phyloP scores from a whole-genome alignment of 2,888 invertebrate species.

The Aphodius sticticus region DNA sequence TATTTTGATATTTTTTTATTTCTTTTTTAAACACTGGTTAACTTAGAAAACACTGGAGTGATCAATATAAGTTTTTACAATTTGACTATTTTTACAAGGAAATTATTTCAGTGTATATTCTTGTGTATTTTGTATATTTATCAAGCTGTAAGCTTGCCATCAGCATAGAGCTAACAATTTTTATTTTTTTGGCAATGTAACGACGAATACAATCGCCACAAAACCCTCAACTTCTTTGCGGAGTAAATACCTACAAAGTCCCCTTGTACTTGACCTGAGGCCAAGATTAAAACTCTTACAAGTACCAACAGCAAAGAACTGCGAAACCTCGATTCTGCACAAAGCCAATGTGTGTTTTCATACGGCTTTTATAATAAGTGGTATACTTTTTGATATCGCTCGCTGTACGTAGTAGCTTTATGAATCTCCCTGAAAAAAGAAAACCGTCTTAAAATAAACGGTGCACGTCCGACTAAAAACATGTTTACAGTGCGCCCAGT shows the following conservation, averaged over 20 bases:
- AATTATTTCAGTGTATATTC: too few relatives aligned
- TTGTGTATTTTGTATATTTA: too few relatives aligned
- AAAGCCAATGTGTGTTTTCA: background rate
- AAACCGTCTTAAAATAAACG: background rate
- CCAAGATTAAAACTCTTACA: background rate
- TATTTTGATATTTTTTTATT: too few relatives aligned
- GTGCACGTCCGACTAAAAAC: background rate
- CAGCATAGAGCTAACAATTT: too few relatives aligned
- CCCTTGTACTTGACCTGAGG: background rate
- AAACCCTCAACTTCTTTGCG: background rate
- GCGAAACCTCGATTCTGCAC: background rate
- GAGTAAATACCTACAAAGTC: background rate
- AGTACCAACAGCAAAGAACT: background rate
- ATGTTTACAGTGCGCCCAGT: background rate
- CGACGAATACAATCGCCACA: background rate
- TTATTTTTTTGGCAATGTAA: background rate
- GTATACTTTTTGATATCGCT: background rate
- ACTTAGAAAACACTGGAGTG: too few relatives aligned
- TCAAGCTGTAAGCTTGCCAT: too few relatives aligned
- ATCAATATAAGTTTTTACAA: too few relatives aligned
- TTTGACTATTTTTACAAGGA: too few relatives aligned
- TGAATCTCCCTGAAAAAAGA: background rate
- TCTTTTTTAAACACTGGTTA: too few relatives aligned
- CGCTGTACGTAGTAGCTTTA: background rate
- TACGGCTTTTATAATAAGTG: background rate